A percentile compares a stretch with the other conserved stretches of the same genome.
phyloP scores from a whole-genome alignment of 2,113 vertebrate genomes.

The Strix aluco region DNA sequence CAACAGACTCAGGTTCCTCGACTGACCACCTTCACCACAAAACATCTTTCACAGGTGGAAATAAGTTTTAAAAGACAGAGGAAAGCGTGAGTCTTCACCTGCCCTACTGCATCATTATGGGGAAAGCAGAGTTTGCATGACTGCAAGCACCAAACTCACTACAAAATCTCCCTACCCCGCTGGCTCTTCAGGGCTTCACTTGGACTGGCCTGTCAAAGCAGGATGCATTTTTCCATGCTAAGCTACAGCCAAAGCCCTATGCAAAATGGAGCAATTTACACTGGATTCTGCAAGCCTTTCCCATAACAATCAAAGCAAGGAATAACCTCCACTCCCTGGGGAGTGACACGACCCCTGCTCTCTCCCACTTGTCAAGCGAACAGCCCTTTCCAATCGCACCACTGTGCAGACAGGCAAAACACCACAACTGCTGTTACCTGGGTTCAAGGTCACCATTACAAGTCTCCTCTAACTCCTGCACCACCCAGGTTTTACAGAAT shows the following conservation, averaged over 20 bases:
- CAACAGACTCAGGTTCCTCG: not conserved
- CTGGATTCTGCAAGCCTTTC: not conserved
- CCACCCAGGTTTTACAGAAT: not conserved
- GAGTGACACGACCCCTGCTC: accelerated
- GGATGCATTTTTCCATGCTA: not conserved
- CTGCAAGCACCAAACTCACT: not conserved
- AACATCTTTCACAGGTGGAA: not conserved
- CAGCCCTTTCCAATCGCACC: not conserved
- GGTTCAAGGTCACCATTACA: not conserved
- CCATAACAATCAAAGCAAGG: not conserved
- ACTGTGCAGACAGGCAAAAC: too few relatives aligned
- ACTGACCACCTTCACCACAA: not conserved
- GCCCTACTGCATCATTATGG: accelerated
- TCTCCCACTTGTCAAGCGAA: accelerated
- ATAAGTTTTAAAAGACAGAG: not conserved
- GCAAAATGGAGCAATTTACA: accelerated
- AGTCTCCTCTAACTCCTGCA: not conserved
- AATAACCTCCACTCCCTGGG: too few relatives aligned
- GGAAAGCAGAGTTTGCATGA: not conserved
- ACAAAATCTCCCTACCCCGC: accelerated
- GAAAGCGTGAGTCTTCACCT: not conserved
- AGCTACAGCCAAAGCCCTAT: not conserved
- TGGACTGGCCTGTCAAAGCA: not conserved
- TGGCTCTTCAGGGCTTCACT: not conserved
- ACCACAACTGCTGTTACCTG: not conserved